A percentile compares a stretch with the other conserved stretches of the same genome.
Conservation (phyloP, 2,888 invertebrate genomes). For the Oscheius sp. region DNA sequence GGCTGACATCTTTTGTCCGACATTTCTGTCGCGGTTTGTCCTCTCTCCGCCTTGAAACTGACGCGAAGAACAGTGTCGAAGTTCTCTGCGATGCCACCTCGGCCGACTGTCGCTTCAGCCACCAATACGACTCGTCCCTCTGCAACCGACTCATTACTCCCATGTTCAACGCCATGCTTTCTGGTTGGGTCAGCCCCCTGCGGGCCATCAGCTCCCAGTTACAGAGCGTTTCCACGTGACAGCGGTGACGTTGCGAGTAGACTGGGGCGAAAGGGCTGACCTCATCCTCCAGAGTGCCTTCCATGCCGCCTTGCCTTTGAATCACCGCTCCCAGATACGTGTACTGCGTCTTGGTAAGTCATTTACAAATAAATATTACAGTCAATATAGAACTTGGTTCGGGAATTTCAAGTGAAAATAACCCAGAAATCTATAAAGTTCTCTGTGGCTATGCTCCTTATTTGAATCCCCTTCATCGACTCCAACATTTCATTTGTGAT, state of each 20-base stretch:
- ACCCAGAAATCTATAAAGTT: constrained; percentile 10
- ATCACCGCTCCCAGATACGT: constrained; percentile 21
- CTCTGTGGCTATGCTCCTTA: constrained; percentile 32
- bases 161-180: constrained; percentile 29
- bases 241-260: constrained; percentile 28
- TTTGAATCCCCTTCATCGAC: constrained; percentile 4
- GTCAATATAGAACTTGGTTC: constrained; percentile 24
- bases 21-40: constrained; percentile 1
- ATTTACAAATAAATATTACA: neutral
- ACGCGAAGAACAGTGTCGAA: constrained; percentile 23
- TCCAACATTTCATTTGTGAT: constrained; percentile 35
- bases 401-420: neutral
- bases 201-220: constrained; percentile 18
- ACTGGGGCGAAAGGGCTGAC: constrained; percentile 27
- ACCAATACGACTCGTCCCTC: constrained; percentile 24
- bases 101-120: constrained; percentile 17
- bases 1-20: constrained; percentile 26
- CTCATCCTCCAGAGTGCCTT: constrained; percentile 36
- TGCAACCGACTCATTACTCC: constrained; percentile 37
- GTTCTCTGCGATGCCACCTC: constrained; percentile 9
- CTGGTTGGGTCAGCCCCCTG: neutral
- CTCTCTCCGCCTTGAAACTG: constrained; percentile 27
- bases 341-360: constrained; percentile 30
- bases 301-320: constrained; percentile 36
- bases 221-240: constrained; percentile 27